Base-by-base conservation (phyloP, 2,888 invertebrate genomes). In the Nezara viridula region DNA sequence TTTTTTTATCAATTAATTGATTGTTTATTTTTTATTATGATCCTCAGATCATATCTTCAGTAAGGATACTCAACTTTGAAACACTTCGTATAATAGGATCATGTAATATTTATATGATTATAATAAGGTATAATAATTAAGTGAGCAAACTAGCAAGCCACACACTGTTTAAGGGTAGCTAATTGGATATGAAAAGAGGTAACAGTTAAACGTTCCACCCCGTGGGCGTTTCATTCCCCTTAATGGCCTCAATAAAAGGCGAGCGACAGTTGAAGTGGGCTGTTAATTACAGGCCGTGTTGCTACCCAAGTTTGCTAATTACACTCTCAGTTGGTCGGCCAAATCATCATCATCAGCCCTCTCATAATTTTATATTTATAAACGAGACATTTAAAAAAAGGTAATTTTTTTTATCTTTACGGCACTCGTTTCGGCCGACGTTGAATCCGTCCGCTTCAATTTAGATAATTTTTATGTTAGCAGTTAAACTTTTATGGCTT, bases 381-480 rank as follows among this genome's bases (percentile, higher is more conserved):
- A 37, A 73, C 66, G 19, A 73, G 16, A 6, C 66, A 37, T 19
- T 32, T 21, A 44, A 44, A 73, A 37, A 73, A 73, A 73, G 66
- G 37, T 73, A 73, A 73, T 37, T 73, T 37, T n/a, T n/a, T 60
- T 73, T 21, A 32, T 14, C 32, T 32, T 32, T 32, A 32, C 19
- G 19, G 7, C 66, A 19, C 37, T 19, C 66, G 66, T 66, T 32
- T 32, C 32, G 16, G 19, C 5, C 16, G 19, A 5, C 66, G 37
- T 73, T 73, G 7, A 37, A 19, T 4, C 16, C 66, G 19, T 6
- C 32, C 0, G 0, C 16, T 37, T 37, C 37, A 73, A 73, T 37
- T 73, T 73, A 73, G 37, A 73, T 73, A 32, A 73, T 73, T 73
- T 73, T 73, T 73, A 73, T 73, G 66, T 32, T 37, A 73, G 32